Percentiles rank a stretch among this genome's conserved stretches.
Evolutionary conservation across 2,888 invertebrate species (phyloP).

Genomic region (Eristalis intricaria): DNA sequence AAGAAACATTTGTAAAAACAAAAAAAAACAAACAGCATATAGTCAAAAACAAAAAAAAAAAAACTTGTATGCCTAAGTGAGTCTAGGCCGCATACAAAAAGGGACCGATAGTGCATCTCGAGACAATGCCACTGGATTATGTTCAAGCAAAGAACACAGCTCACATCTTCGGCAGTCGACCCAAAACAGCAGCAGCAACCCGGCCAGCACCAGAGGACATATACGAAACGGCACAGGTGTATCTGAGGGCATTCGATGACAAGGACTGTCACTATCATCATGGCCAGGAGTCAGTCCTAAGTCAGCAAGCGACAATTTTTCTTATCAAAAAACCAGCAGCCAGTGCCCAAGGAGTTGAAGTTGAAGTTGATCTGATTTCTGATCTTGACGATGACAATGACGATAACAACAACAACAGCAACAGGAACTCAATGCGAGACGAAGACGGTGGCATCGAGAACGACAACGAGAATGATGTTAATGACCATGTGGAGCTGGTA

Average conservation of each 20-base stretch:
- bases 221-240: slow-evolving; percentile 51
- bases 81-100: not conserved
- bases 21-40: not conserved
- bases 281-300: slow-evolving; percentile 52
- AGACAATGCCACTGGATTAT: slow-evolving; percentile 70
- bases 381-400: not conserved
- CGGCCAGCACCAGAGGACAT: slow-evolving; percentile 37
- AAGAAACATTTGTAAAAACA: slow-evolving; percentile 9
- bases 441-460: slow-evolving; percentile 19
- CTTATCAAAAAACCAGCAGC: slow-evolving; percentile 60
- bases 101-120: slow-evolving; percentile 19
- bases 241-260: slow-evolving; percentile 54
- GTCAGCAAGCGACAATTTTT: slow-evolving; percentile 70
- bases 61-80: slow-evolving; percentile 1
- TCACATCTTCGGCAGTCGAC: slow-evolving; percentile 55
- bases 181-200: slow-evolving; percentile 41
- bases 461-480: slow-evolving; percentile 64
- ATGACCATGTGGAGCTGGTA: slow-evolving; percentile 70
- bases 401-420: not conserved
- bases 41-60: not conserved
- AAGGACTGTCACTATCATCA: slow-evolving; percentile 58
- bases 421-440: slow-evolving; percentile 48
- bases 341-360: not conserved
- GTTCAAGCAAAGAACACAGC: slow-evolving; percentile 67
- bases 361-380: not conserved